Percentiles rank a stretch among this genome's conserved stretches.
Conservation (phyloP, 2,797 vertebrate species). For the Mus minutoides region DNA sequence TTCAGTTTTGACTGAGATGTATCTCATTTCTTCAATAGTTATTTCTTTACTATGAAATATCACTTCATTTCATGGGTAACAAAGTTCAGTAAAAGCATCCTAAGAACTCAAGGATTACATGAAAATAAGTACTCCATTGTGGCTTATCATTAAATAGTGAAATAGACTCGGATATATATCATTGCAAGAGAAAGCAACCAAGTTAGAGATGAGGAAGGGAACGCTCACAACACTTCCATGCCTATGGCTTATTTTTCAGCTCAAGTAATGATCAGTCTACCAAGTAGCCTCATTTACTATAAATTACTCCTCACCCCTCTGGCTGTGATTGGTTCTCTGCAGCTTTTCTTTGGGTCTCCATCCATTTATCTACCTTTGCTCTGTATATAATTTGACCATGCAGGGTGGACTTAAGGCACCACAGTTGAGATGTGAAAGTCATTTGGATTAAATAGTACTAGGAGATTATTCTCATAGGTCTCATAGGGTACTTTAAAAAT, state of each 20-base stretch:
- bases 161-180: not conserved
- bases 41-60: not conserved
- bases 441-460: constrained; percentile 57
- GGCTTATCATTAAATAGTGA: not conserved
- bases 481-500: constrained; percentile 61
- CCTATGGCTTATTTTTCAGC: not conserved
- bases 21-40: not conserved
- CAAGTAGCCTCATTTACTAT: not conserved
- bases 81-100: not conserved
- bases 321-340: not conserved
- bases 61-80: not conserved
- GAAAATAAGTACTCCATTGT: not conserved
- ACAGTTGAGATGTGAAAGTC: constrained; percentile 9
- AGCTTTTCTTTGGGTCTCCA: not conserved
- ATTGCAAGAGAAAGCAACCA: not conserved
- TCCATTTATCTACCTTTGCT: not conserved
- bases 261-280: not conserved
- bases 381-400: constrained; percentile 48
- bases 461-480: constrained; percentile 72
- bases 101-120: not conserved
- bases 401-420: not conserved
- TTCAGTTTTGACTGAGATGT: not conserved
- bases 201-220: not conserved
- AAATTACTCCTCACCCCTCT: not conserved
- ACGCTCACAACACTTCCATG: not conserved